Base-by-base conservation (phyloP, 2,888 invertebrate genomes). In the Spilarctia lutea region DNA sequence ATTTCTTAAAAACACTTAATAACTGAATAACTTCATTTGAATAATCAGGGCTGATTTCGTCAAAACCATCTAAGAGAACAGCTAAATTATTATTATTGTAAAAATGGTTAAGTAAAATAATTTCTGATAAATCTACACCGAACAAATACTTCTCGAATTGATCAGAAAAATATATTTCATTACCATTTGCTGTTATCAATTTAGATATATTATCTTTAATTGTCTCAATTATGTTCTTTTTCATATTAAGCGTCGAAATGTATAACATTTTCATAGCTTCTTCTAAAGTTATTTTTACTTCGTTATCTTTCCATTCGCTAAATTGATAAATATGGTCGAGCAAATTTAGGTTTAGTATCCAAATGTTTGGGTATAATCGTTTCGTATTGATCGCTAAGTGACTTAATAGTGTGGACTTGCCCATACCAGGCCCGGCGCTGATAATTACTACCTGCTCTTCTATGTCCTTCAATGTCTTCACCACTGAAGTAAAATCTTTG, bases 11-110 rank as follows among this genome's bases (percentile, higher is more conserved):
- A 2, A 71, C 52, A 73, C 74, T 69, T 27, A 81, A 69, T 70
- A 85, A 60, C 35, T 81, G 63, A 20, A 81, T 75, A 63, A 80
- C 79, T 39, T 77, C 74, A 39, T 71, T 42, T 11, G 79, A 72
- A 56, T 75, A 85, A 74, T 84, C 79, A 1, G 85, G 85, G 73
- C 80, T 81, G 56, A 85, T 84, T 80, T 85, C 85, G 76, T 85
- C 85, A 76, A 84, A 84, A 52, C 85, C 84, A 63, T 85, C 85
- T 16, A 85, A 77, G 48, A 85, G 42, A 8, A 82, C 33, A 10
- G 35, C 75, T 30, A 83, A 65, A n/a, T 75, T 68, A 18, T 69
- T 30, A 42, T 78, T 82, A 56, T 82, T 81, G 68, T 73, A 83
- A 74, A 78, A 76, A 73, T 81, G 56, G 68, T 75, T 73, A 72